Conservation (phyloP, 1,140 invertebrate species). For the Helicoverpa armigera region DNA sequence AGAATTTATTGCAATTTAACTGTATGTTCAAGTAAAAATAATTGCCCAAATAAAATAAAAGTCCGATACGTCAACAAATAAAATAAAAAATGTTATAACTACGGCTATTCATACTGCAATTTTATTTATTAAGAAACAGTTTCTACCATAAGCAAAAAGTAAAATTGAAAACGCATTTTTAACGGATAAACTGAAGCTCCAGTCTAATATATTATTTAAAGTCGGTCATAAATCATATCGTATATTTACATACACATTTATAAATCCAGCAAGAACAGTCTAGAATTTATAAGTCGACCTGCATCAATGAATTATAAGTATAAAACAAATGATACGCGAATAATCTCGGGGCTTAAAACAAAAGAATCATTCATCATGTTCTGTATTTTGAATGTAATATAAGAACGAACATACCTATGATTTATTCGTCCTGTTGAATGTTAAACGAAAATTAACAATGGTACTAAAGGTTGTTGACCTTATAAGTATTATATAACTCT, state of each 20-base stretch:
- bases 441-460: too few relatives aligned
- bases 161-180: neutral
- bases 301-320: slow-evolving; percentile 8
- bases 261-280: neutral
- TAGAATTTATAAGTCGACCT: neutral
- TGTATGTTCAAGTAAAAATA: too few relatives aligned
- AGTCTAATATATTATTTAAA: neutral
- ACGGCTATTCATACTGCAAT: too few relatives aligned
- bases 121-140: too few relatives aligned
- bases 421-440: too few relatives aligned
- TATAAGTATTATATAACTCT: too few relatives aligned
- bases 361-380: neutral
- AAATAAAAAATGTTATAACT: too few relatives aligned
- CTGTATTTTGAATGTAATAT: neutral
- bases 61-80: too few relatives aligned
- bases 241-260: neutral
- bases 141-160: neutral
- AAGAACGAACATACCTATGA: too few relatives aligned
- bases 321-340: neutral
- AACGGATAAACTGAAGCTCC: neutral
- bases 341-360: neutral
- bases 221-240: neutral
- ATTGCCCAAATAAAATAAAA: too few relatives aligned
- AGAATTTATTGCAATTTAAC: too few relatives aligned
- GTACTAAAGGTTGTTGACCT: too few relatives aligned